Percentiles rank a stretch among this genome's conserved stretches.
phyloP scores from a whole-genome alignment of 2,113 vertebrate genomes.

The Ptyas mucosa region DNA sequence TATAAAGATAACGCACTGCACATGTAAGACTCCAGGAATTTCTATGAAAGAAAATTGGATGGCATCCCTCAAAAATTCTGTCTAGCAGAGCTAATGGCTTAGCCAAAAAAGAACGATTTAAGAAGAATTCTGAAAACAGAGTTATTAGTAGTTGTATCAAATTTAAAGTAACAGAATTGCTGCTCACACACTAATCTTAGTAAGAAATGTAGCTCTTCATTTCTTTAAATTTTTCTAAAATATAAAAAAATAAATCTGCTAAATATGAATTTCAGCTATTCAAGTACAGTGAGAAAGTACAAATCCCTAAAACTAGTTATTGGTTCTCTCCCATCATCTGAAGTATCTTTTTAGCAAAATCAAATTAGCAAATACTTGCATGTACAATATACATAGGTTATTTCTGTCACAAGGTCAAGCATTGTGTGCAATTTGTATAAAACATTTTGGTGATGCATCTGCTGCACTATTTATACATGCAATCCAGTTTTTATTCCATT shows the following conservation, averaged over 20 bases:
- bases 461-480: background rate
- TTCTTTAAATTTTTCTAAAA: background rate
- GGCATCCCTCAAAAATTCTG: background rate
- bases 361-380: background rate
- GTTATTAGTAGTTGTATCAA: too few species aligned
- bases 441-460: background rate
- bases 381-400: background rate
- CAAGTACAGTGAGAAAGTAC: background rate
- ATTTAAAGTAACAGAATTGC: background rate
- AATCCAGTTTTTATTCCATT: background rate
- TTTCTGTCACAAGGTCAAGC: background rate
- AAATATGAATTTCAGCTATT: background rate
- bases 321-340: background rate
- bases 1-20: background rate
- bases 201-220: background rate
- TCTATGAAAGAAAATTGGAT: background rate
- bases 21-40: background rate
- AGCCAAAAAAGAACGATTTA: background rate
- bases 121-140: background rate
- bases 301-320: background rate
- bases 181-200: background rate
- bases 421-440: background rate
- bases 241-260: background rate
- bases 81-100: background rate
- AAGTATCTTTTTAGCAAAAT: background rate